Evolutionary conservation across 2,888 invertebrate genomes (phyloP), one percentile per base, ranked within the genome.

Genomic region (Dolomedes plantarius): DNA sequence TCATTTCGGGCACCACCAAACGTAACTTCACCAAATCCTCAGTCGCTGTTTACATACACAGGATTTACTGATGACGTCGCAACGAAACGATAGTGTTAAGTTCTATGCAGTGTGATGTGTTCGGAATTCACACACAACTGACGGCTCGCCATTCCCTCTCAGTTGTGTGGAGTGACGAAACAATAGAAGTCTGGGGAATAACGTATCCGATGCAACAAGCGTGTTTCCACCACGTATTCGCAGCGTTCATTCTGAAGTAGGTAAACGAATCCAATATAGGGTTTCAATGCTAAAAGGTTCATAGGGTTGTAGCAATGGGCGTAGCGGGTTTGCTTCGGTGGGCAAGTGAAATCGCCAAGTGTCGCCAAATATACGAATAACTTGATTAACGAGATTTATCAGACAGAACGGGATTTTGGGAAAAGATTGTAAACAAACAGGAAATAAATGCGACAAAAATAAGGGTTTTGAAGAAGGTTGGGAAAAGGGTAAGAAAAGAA

Each of bases 231-330:
- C 56, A 16, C 23, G 56, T 23, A 56, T 56, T 23, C 56, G 56
- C 56, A 19, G 3, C 19, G 56, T 56, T 56, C 56, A 5, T 23
- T 23, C 5, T 16, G 19, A 56, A 56, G 23, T 56, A 56, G 56
- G 56, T 56, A 56, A 56, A 56, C 23, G 56, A 56, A 56, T 56
- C 56, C 23, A 23, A 56, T 56, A 56, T 56, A 56, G 56, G 56
- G 56, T 56, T 56, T 56, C 56, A 56, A 23, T 56, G 23, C 56
- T 56, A 56, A 56, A 7, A 56, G 23, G 16, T 23, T 23, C 56
- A 16, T 23, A 56, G 56, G 23, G 56, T 23, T 56, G 56, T 56
- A 23, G 56, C 23, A 56, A 6, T 23, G 56, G 56, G 56, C 56
- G 56, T 19, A 16, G 46, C 46, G 46, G 23, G 56, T 56, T 56